Evolutionary conservation across 2,888 invertebrate species (phyloP), one percentile per base, ranked within the genome.

Genomic region (Ormyrus pomaceus): DNA sequence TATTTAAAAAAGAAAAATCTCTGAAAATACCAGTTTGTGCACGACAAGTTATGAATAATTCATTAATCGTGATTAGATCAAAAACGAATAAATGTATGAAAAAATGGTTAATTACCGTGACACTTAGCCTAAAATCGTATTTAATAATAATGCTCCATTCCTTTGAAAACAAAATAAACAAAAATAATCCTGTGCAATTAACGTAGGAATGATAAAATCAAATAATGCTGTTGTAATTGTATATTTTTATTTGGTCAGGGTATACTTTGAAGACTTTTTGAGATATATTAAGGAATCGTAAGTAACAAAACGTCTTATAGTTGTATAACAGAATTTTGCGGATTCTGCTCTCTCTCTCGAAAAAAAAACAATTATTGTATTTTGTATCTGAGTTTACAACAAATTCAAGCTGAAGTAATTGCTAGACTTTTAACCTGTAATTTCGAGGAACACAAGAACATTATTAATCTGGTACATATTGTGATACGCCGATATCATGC

Each of bases 111-210:
- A 76, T 77, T 76, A 68, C 59, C 10, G 7, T 68, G 64, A 77
- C 48, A 69, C 58, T 73, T 80, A 65, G 19, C 59, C 75, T 83
- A 64, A 62, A 77, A 78, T 77, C 68, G 79, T 53, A 64, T 72
- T 74, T 58, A 64, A 61, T 83, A 64, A 61, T 83, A 83, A 80
- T 62, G 65, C 78, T 66, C 66, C 72, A 82, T 83, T 80, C 82
- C 79, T 82, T 80, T 69, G 70, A 34, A 4, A 34, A 34, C 34
- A 34, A 34, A 34, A 34, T 34, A 34, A 34, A 34, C 34, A 73
- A 76, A 72, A 72, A 62, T 76, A 73, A 73, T 69, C 53, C 11
- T 64, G 46, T 69, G 73, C 59, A 71, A 66, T 13, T 71, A 66
- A 71, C 56, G 46, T 55, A 62, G 19, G 59, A 64, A 19, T 66